A percentile compares a stretch with the other conserved stretches of the same genome.
Conservation (phyloP, 2,797 vertebrate species). For the Pempheris klunzingeri region DNA sequence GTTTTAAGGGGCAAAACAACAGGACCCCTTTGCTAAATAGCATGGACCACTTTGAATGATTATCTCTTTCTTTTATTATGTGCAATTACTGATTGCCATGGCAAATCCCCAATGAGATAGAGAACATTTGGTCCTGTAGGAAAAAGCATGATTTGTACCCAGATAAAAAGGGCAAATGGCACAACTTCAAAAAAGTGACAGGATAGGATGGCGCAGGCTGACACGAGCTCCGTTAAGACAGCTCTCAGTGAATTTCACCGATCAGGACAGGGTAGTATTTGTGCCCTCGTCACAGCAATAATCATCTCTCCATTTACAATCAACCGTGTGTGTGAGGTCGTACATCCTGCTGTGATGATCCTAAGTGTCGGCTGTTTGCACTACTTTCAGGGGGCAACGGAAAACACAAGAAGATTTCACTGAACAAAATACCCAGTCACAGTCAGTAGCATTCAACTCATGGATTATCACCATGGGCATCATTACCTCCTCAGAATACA, state of each 20-base stretch:
- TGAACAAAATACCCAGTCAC: constrained; percentile 44
- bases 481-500: constrained; percentile 63
- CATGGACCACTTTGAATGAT: constrained; percentile 74
- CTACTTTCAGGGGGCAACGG: constrained; percentile 21
- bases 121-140: constrained; percentile 81
- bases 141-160: constrained; percentile 70
- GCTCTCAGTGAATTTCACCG: constrained; percentile 49
- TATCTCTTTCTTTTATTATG: constrained; percentile 76
- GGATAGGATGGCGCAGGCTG: constrained; percentile 53
- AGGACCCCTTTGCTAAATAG: constrained; percentile 69
- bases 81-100: constrained; percentile 81
- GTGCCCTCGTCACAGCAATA: constrained; percentile 46
- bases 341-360: constrained; percentile 32
- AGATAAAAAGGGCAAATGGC: constrained; percentile 71
- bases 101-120: constrained; percentile 73
- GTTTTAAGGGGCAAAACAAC: constrained; percentile 69
- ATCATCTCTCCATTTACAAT: constrained; percentile 61
- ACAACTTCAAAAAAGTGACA: constrained; percentile 63
- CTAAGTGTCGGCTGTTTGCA: constrained; percentile 3
- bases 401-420: constrained; percentile 14
- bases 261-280: constrained; percentile 4
- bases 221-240: constrained; percentile 50
- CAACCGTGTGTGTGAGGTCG: constrained; percentile 47
- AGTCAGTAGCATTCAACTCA: constrained; percentile 76
- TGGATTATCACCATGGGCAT: constrained; percentile 47